Evolutionary conservation across 2,888 invertebrate genomes (phyloP).

Genomic region (Caenorhabditis macrosperma): DNA sequence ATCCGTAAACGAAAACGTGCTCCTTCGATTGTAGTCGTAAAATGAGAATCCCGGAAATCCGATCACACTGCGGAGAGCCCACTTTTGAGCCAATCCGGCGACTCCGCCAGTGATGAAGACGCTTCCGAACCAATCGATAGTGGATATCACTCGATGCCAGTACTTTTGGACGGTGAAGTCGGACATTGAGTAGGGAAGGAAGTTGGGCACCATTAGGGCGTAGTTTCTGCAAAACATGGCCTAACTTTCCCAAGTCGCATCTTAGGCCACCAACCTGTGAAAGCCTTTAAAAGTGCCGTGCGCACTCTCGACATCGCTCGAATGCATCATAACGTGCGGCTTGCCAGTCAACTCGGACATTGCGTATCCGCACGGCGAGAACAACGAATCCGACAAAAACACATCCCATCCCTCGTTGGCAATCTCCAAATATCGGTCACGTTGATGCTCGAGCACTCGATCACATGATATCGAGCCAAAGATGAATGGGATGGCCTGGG

Average conservation of each 20-base stretch:
- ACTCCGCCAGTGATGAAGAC: slow-evolving; percentile 33
- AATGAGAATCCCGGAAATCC: slow-evolving; percentile 52
- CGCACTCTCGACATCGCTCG: slow-evolving; percentile 58
- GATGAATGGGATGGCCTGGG: slow-evolving; percentile 48
- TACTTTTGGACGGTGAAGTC: slow-evolving; percentile 48
- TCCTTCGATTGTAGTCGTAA: slow-evolving; percentile 42
- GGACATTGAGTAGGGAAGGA: slow-evolving; percentile 47
- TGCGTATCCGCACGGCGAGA: slow-evolving; percentile 53
- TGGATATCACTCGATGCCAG: slow-evolving; percentile 51
- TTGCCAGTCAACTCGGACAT: slow-evolving; percentile 47
- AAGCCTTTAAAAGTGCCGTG: slow-evolving; percentile 57
- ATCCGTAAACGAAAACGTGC: slow-evolving; percentile 50
- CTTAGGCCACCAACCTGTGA: slow-evolving; percentile 6
- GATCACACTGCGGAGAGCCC: slow-evolving; percentile 43
- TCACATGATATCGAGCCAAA: slow-evolving; percentile 50
- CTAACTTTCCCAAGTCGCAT: neutral
- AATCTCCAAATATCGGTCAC: slow-evolving; percentile 32
- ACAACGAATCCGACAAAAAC: slow-evolving; percentile 50
- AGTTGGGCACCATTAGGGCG: slow-evolving; percentile 53
- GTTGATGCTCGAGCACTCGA: slow-evolving; percentile 13
- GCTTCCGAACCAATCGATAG: slow-evolving; percentile 57
- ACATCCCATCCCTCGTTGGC: slow-evolving; percentile 54
- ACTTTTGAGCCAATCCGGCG: slow-evolving; percentile 48
- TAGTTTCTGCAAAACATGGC: slow-evolving; percentile 43
- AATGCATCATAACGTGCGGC: slow-evolving; percentile 59